A percentile compares a stretch with the other conserved stretches of the same genome.
Conservation (phyloP, 2,113 vertebrate species). For the Pionites leucogaster region DNA sequence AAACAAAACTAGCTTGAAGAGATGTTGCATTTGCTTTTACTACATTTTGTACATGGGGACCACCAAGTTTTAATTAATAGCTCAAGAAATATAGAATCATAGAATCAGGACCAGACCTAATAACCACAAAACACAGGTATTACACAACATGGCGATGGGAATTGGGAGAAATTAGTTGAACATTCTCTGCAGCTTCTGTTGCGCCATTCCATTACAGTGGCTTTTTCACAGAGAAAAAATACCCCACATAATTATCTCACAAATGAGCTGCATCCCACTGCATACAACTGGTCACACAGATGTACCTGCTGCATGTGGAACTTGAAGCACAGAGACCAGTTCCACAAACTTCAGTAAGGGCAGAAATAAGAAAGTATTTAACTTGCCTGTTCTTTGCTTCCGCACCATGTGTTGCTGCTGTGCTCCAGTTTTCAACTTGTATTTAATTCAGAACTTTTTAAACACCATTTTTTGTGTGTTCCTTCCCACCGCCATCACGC, state of each 20-base stretch:
- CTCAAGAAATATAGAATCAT: not conserved
- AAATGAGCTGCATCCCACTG: not conserved
- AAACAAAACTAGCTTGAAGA: not conserved
- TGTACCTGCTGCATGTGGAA: not conserved
- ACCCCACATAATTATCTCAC: not conserved
- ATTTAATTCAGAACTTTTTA: not conserved
- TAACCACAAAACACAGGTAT: not conserved
- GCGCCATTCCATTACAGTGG: not conserved
- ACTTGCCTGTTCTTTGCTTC: not conserved
- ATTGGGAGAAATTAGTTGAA: not conserved
- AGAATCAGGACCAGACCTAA: not conserved
- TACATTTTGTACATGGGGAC: not conserved
- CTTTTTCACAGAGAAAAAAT: not conserved
- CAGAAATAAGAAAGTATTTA: not conserved
- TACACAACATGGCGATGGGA: accelerated
- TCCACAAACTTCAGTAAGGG: not conserved
- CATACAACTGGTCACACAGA: not conserved
- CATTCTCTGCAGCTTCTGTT: not conserved
- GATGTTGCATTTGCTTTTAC: not conserved
- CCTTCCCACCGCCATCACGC: not conserved
- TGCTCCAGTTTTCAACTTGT: not conserved
- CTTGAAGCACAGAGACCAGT: not conserved
- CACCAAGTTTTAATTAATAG: not conserved
- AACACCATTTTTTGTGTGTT: not conserved
- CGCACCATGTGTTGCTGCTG: not conserved